Evolutionary conservation across 2,888 invertebrate genomes (phyloP), one percentile per base, ranked within the genome.

Genomic region (Nomada fabriciana): DNA sequence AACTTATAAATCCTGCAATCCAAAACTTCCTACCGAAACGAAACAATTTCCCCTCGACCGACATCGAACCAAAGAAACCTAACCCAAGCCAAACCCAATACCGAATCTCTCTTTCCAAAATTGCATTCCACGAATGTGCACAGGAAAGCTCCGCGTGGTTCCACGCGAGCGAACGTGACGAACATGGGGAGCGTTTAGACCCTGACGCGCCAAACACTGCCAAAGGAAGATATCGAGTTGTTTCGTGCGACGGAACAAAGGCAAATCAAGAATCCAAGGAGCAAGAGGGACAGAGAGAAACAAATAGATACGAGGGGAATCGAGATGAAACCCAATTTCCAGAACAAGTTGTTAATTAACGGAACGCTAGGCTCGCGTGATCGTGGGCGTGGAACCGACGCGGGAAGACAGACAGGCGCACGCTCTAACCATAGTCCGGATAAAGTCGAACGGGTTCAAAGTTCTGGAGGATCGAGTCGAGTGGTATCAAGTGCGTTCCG

Each of bases 401-500:
- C 25, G 72, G 64, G 65, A 36, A 29, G n/a, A 29, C 15, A 25
- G 13, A 43, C 72, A 15, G 20, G 29, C 20, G 47, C 59, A 29
- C 47, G 68, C 61, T 65, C 71, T 36, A 64, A 68, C 70, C 52
- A 36, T 36, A 13, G 59, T 23, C 25, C 20, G 71, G 68, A 82
- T 79, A 69, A 69, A 81, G 78, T 61, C 68, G 68, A 69, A 64
- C 82, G 89, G 69, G 91, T 92, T 92, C 90, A 90, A 89, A 86
- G 90, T 88, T 90, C 91, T 87, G 72, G 68, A 83, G 29, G 70
- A 86, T 76, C 70, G 88, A 89, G 90, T 92, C 91, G 85, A 92
- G 91, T 91, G 90, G 90, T 86, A 88, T 91, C 88, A 91, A 92
- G 92, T 90, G 89, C 84, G 87, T 89, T 89, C 85, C 69, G 64